Conservation (phyloP, 2,888 invertebrate genomes). For the Chironomus tentans region DNA sequence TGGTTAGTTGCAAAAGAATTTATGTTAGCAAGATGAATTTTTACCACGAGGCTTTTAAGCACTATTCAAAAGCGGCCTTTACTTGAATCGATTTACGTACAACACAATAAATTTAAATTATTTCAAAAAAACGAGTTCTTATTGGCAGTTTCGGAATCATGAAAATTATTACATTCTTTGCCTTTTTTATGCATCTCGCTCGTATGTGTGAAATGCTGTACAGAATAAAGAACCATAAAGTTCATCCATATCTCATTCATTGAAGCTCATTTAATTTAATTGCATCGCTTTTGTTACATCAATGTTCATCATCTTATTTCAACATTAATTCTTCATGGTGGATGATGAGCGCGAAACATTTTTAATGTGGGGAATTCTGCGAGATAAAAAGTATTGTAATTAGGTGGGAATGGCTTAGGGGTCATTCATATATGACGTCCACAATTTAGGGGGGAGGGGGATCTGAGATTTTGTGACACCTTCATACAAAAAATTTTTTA, state of each 20-base stretch:
- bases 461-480: too few species aligned
- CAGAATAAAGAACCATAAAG: neutral
- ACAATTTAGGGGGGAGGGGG: too few species aligned
- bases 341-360: neutral
- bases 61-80: neutral
- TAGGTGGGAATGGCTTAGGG: neutral
- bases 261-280: conserved; percentile 24
- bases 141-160: neutral
- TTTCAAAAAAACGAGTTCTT: neutral
- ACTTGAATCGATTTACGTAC: neutral
- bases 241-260: neutral
- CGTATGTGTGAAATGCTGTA: neutral
- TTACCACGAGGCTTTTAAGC: conserved; percentile 1
- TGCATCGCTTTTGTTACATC: conserved; percentile 2
- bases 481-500: too few species aligned
- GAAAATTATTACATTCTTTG: neutral
- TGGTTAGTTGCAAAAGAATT: conserved; percentile 15
- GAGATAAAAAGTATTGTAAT: neutral
- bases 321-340: conserved; percentile 2
- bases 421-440: too few species aligned
- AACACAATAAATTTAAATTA: neutral
- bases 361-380: neutral
- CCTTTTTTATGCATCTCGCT: neutral
- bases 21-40: conserved; percentile 17
- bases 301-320: neutral